These are phyloP conservation scores for Drosophila anomelani DNA, from an alignment of 2,888 invertebrate species.

Conservation along the genomic window DNA sequence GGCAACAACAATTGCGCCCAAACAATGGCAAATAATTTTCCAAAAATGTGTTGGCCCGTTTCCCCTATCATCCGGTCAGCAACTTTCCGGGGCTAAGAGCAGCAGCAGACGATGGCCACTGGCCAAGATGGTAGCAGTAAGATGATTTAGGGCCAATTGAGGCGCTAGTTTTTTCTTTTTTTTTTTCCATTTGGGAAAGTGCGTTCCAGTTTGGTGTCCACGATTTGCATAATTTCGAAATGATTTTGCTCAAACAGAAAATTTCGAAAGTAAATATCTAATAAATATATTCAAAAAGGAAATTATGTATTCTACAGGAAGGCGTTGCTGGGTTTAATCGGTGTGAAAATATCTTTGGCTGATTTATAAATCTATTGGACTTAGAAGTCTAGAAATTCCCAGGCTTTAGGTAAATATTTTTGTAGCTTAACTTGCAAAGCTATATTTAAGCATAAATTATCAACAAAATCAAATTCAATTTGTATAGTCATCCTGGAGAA, in stretches of 20 bases:
- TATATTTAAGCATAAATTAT: not conserved
- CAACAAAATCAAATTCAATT: not conserved
- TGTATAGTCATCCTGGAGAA: not conserved
- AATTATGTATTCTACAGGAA: conserved; percentile 15
- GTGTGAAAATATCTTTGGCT: conserved; percentile 24
- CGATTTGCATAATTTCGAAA: conserved; percentile 76
- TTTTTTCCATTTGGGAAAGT: conserved; percentile 61
- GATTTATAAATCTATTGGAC: not conserved
- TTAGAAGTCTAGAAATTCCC: not conserved
- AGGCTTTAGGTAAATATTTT: not conserved
- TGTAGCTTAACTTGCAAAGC: not conserved
- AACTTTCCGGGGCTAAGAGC: conserved; percentile 12
- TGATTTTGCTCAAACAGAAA: conserved; percentile 58
- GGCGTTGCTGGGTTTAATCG: conserved; percentile 23
- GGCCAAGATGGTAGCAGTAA: conserved; percentile 19
- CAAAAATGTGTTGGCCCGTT: conserved; percentile 54
- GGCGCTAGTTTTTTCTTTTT: conserved; percentile 43
- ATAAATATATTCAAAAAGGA: conserved; percentile 9
- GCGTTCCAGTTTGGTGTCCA: conserved; percentile 51
- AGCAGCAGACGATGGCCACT: conserved; percentile 10
- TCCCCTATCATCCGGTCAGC: conserved; percentile 59
- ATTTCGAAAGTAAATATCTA: conserved; percentile 52
- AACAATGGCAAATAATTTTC: conserved; percentile 79
- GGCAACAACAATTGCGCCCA: conserved; percentile 50
- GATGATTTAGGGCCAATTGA: conserved; percentile 73